Evolutionary conservation across 2,113 vertebrate species (phyloP).

Genomic region (Mandrillus leucophaeus): DNA sequence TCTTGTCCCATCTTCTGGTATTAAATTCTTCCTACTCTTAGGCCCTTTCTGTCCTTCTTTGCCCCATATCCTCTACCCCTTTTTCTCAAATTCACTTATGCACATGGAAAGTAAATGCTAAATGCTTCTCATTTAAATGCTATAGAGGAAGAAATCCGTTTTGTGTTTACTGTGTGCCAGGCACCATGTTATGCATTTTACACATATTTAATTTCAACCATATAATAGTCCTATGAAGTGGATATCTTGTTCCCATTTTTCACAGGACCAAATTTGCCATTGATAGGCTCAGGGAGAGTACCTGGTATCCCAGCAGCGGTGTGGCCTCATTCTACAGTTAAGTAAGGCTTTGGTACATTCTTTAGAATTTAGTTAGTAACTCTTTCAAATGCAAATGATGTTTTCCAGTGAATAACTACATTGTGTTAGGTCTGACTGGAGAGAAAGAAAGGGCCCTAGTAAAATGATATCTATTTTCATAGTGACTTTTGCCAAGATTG

Average conservation of each 20-base stretch:
- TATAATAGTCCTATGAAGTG: background rate
- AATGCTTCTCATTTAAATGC: background rate
- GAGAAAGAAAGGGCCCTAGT: background rate
- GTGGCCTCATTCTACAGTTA: slow-evolving; percentile 36
- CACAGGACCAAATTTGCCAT: background rate
- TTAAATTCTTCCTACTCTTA: background rate
- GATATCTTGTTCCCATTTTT: background rate
- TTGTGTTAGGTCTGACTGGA: background rate
- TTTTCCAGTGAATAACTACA: slow-evolving; percentile 37
- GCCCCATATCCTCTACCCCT: background rate
- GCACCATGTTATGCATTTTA: background rate
- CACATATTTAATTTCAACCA: background rate
- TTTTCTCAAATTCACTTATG: background rate
- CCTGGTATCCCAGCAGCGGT: background rate
- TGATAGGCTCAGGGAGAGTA: background rate
- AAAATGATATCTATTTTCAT: slow-evolving; percentile 19
- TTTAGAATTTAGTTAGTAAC: slow-evolving; percentile 34
- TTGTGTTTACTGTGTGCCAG: background rate
- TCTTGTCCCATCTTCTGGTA: background rate
- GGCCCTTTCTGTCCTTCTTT: background rate
- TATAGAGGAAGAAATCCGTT: background rate
- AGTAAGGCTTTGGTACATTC: background rate
- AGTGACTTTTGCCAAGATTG: background rate
- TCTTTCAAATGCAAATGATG: slow-evolving; percentile 71
- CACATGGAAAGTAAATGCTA: background rate